phyloP scores from a whole-genome alignment of 1,140 invertebrate genomes.

The Sitophilus oryzae region DNA sequence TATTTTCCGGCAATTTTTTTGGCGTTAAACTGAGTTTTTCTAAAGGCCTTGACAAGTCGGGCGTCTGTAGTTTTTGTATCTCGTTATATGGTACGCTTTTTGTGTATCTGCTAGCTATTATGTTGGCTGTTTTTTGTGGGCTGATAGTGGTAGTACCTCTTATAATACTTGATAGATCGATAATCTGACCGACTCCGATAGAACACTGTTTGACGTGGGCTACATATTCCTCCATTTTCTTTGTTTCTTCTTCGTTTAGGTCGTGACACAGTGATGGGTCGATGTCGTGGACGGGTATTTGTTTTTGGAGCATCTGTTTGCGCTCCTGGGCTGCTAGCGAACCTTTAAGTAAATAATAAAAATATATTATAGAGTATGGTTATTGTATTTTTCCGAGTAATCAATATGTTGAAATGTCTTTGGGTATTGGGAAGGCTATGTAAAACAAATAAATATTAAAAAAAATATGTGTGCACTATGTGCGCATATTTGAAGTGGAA shows the following conservation, averaged over 20 bases:
- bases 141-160: slow-evolving; percentile 22
- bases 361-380: background rate
- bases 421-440: no score
- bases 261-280: slow-evolving; percentile 55
- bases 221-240: slow-evolving; percentile 58
- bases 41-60: slow-evolving; percentile 12
- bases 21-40: slow-evolving; percentile 11
- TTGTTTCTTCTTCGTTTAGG: slow-evolving; percentile 56
- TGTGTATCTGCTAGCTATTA: slow-evolving; percentile 25
- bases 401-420: no score
- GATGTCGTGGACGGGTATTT: slow-evolving; percentile 75
- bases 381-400: background rate
- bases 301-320: slow-evolving; percentile 69
- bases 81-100: slow-evolving; percentile 29
- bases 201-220: slow-evolving; percentile 57
- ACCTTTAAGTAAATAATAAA: slow-evolving; percentile 33
- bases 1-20: background rate
- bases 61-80: slow-evolving; percentile 30
- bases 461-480: no score
- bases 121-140: slow-evolving; percentile 25
- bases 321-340: slow-evolving; percentile 65
- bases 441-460: no score
- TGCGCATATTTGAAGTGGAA: no score
- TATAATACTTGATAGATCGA: slow-evolving; percentile 28
- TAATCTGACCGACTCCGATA: slow-evolving; percentile 48